Evolutionary conservation across 1,140 invertebrate species (phyloP).

Genomic region (Lepidurus couesii): DNA sequence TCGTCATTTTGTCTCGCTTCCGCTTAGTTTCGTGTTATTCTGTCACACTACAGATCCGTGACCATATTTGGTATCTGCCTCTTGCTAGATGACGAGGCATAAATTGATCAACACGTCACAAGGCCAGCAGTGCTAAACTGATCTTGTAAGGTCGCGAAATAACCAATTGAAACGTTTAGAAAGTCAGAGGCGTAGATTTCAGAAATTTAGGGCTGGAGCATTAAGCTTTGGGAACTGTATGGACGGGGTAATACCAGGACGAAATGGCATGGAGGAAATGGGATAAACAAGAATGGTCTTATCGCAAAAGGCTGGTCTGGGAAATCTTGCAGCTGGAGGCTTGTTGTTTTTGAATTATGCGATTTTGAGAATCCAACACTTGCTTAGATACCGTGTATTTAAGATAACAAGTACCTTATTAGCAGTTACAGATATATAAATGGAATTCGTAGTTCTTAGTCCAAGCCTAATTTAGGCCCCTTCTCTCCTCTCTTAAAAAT

Average conservation of each 20-base stretch:
- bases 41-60: too few species aligned
- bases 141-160: too few species aligned
- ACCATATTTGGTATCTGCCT: too few species aligned
- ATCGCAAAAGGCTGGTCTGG: neutral
- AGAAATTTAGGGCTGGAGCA: neutral
- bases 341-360: neutral
- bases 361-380: neutral
- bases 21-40: too few species aligned
- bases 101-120: too few species aligned
- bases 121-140: too few species aligned
- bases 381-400: neutral
- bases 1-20: too few species aligned
- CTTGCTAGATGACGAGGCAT: too few species aligned
- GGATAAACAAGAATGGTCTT: too few species aligned
- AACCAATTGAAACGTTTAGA: neutral
- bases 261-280: neutral
- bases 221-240: too few species aligned
- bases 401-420: neutral
- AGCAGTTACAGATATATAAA: neutral
- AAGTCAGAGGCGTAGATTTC: neutral
- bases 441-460: neutral
- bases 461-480: neutral
- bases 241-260: too few species aligned
- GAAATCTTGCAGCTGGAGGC: neutral
- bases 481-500: neutral